Conservation (phyloP, 2,888 invertebrate species). For the Drosophila trichaetosa region DNA sequence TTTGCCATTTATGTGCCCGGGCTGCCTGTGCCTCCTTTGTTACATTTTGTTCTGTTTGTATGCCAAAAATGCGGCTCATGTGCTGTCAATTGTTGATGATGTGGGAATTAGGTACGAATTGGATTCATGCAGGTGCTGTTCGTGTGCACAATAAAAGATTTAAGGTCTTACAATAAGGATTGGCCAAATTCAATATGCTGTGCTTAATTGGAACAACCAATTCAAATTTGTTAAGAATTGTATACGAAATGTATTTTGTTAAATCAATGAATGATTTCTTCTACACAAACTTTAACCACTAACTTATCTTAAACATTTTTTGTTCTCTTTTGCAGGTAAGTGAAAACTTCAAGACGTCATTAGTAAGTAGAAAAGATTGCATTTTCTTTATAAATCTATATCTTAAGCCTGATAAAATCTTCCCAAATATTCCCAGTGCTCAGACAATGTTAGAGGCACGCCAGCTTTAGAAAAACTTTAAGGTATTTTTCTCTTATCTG, state of each 20-base stretch:
- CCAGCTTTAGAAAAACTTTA: not conserved
- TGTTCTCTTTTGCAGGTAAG: conserved; percentile 48
- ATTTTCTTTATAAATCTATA: not conserved
- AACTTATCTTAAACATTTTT: conserved; percentile 6
- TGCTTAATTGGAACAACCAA: not conserved
- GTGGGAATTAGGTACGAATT: conserved; percentile 71
- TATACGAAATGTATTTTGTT: not conserved
- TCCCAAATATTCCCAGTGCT: not conserved
- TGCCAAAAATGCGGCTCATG: conserved; percentile 70
- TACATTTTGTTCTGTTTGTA: conserved; percentile 34
- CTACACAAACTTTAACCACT: not conserved
- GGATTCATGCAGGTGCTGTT: conserved; percentile 32
- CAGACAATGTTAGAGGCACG: not conserved
- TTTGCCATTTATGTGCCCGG: conserved; percentile 56
- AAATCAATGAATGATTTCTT: not conserved
- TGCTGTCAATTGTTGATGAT: conserved; percentile 77
- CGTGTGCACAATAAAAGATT: conserved; percentile 17
- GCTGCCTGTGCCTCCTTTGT: conserved; percentile 16
- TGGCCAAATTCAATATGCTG: conserved; percentile 14
- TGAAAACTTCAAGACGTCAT: not conserved
- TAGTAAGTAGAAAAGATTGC: conserved; percentile 11
- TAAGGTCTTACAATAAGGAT: conserved; percentile 21
- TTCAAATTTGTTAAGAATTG: not conserved
- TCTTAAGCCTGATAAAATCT: not conserved
- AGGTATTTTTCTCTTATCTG: not conserved